Base-by-base conservation (phyloP, 2,888 invertebrate species). In the Andrena praecox region DNA sequence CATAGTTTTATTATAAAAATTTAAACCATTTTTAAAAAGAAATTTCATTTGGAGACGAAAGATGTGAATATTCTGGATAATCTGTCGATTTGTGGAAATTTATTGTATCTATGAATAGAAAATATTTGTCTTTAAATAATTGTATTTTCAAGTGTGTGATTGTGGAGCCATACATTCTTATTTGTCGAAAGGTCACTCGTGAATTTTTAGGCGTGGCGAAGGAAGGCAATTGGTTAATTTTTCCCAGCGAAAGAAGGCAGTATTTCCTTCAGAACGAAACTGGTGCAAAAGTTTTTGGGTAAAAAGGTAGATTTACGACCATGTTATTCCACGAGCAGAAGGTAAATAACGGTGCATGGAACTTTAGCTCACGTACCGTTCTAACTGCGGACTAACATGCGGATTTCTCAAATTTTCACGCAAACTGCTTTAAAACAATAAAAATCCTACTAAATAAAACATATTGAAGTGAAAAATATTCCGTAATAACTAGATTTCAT, bases 341-440 rank as follows among this genome's bases (percentile, higher is more conserved):
- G 67, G 67, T 67, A 67, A 67, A 67, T 67, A 67, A 67, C 67
- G 67, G 67, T 50, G 29, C 67, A 67, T 52, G 52, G 67, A 52
- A 67, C 52, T 67, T 52, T 50, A 67, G 6, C 67, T 52, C 67
- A 67, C 67, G 52, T 67, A 52, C 52, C 52, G 52, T 52, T 50
- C 67, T 6, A 52, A 67, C 67, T 67, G 67, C 52, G 29, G 42
- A 42, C 42, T 42, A 42, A 42, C 52, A 67, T 29, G 52, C 33
- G 48, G 67, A 67, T 52, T 50, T 29, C 20, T 67, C 24, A 10
- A 67, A 50, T 67, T 67, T 67, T 67, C 52, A 27, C 27, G 12
- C 24, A 27, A 56, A 56, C 6, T 56, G 56, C 4, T 24, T 7
- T 56, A 24, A 27, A 56, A 27, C 5, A 16, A 42, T 42, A 42